phyloP scores from a whole-genome alignment of 2,113 vertebrate genomes.

The Ailurus styani region DNA sequence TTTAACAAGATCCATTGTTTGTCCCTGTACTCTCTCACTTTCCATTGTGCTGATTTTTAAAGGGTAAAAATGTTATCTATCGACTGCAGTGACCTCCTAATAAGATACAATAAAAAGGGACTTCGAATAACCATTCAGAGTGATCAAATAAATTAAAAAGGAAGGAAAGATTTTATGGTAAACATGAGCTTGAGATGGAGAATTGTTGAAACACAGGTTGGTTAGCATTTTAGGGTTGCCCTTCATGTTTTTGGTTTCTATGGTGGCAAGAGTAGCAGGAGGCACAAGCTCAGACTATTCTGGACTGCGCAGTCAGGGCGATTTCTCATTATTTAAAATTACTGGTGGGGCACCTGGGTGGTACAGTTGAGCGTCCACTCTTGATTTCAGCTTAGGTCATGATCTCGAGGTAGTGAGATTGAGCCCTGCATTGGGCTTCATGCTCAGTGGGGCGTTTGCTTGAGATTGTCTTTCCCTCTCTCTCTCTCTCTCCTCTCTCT shows the following conservation, averaged over 20 bases:
- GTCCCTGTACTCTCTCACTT: background rate
- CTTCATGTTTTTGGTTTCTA: constrained; percentile 13
- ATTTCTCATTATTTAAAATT: background rate
- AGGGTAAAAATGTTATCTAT: background rate
- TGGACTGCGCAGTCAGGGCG: background rate
- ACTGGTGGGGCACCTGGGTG: background rate
- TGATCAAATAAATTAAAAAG: background rate
- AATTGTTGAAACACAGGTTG: background rate
- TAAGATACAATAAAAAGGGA: background rate
- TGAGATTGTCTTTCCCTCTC: background rate
- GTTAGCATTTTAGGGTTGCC: constrained; percentile 15
- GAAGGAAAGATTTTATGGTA: background rate
- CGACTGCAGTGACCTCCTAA: constrained; percentile 22
- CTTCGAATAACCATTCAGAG: background rate
- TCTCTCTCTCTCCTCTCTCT: no score
- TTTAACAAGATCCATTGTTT: constrained; percentile 43
- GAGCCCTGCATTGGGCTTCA: background rate
- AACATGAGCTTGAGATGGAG: constrained; percentile 36
- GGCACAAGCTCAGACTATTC: background rate
- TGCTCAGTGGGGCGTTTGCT: background rate
- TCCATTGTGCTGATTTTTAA: constrained; percentile 40
- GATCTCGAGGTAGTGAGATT: background rate
- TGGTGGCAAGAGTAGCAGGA: background rate
- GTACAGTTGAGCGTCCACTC: background rate
- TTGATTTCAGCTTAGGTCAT: background rate